Evolutionary conservation across 2,888 invertebrate genomes (phyloP).

Genomic region (Criorhina ranunculi): DNA sequence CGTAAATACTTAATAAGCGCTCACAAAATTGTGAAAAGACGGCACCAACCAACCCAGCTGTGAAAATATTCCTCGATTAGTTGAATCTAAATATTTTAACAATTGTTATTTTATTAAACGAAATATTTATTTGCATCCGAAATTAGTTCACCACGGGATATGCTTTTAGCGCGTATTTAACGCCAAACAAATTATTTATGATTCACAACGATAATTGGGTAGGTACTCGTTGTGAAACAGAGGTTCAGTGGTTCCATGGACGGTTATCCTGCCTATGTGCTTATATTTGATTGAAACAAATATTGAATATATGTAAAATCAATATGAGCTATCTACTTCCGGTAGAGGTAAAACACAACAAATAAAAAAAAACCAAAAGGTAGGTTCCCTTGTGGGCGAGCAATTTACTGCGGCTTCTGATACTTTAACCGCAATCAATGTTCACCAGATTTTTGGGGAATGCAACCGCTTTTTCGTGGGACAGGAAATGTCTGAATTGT

Average conservation of each 20-base stretch:
- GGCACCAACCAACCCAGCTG: conserved; percentile 55
- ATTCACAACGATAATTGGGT: conserved; percentile 55
- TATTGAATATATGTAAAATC: conserved; percentile 67
- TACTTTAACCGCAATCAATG: conserved; percentile 65
- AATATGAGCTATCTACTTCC: conserved; percentile 51
- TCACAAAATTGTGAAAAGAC: neutral
- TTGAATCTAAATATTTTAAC: conserved; percentile 69
- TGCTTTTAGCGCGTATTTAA: conserved; percentile 62
- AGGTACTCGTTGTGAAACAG: conserved; percentile 1
- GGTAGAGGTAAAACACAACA: conserved; percentile 17
- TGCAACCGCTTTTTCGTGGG: neutral
- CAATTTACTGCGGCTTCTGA: conserved; percentile 48
- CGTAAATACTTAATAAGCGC: conserved; percentile 16
- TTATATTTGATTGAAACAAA: conserved; percentile 70
- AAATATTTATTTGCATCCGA: conserved; percentile 65
- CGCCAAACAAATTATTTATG: conserved; percentile 65
- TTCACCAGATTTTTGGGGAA: conserved; percentile 45
- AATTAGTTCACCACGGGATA: conserved; percentile 62
- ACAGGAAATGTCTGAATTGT: too few relatives aligned
- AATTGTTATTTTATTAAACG: conserved; percentile 61
- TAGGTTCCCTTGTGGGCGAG: neutral
- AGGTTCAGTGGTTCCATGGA: conserved; percentile 10
- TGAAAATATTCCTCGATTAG: conserved; percentile 67
- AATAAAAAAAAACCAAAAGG: neutral
- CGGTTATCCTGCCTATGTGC: neutral